Conservation (phyloP, 1,140 invertebrate species). For the Yoshiicerus persimilis region DNA sequence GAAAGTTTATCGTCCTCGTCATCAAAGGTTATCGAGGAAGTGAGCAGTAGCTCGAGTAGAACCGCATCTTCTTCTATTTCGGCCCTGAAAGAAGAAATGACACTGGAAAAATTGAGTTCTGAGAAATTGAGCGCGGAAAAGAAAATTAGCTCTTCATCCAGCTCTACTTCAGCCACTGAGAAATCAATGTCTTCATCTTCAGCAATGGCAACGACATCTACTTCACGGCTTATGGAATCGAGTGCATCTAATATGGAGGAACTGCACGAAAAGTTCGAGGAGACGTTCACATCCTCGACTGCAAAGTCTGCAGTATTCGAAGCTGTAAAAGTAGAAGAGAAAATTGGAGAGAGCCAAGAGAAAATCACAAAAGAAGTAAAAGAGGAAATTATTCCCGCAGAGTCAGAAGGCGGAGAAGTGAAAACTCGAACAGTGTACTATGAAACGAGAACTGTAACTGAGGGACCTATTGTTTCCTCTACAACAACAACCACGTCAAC, state of each 20-base stretch:
- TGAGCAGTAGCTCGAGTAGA: neutral
- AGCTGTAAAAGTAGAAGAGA: neutral
- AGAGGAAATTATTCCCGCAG: neutral
- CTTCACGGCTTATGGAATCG: neutral
- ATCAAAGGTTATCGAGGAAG: neutral
- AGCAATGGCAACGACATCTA: neutral
- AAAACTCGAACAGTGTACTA: conserved; percentile 1
- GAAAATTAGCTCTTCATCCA: neutral
- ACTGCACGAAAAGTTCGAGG: neutral
- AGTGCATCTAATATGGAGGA: neutral
- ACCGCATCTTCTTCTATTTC: neutral
- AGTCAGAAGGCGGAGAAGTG: neutral
- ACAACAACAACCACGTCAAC: conserved; percentile 29
- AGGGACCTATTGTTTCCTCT: conserved; percentile 7
- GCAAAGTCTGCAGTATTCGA: neutral
- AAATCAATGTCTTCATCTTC: neutral
- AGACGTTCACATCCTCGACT: neutral
- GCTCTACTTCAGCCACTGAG: neutral
- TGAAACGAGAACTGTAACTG: neutral
- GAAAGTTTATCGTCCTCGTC: neutral
- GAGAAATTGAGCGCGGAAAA: neutral
- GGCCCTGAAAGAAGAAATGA: neutral
- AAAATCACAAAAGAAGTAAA: neutral
- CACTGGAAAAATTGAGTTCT: neutral
- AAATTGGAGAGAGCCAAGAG: neutral